Base-by-base conservation (phyloP, 1,140 invertebrate species). In the Bombus sibiricus region DNA sequence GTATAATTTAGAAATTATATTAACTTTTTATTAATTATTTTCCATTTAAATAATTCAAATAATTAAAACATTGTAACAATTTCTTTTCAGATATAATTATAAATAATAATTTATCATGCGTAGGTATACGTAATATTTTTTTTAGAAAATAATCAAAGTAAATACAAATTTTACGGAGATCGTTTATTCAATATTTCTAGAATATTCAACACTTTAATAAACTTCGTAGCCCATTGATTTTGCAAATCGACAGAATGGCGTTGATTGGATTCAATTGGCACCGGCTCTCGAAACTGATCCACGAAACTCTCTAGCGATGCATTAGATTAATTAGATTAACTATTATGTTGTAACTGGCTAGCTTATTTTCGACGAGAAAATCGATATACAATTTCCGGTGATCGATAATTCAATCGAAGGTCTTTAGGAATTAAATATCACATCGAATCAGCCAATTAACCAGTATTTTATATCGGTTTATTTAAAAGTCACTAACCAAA, bases 291-390 rank as follows among this genome's bases (percentile, higher is more conserved):
- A 66, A 66, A 79, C n/a, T 22, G 62, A 39, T 37, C 25, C 79
- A 2, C 28, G 62, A 71, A 72, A 72, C 39, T 72, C 39, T 37
- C 9, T 28, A 37, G 4, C 32, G 43, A 72, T 15, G 5, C 39
- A 72, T 81, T 72, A 43, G 66, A 81, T 72, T 25, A 81, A 81
- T 47, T 72, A 62, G 59, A 62, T 72, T 32, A 81, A 81, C 34
- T 72, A 47, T 69, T 80, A 80, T 47, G 66, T 9, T 53, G 66
- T 81, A 72, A 81, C 71, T 81, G 79, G 37, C 66, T 72, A 72
- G 47, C 41, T 81, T 71, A 34, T 32, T 72, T 25, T 25, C 66
- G 43, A 57, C 53, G 25, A 34, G 53, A 28, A 71, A 71, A 66
- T 39, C 69, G 18, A 18, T 15, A 18, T 10, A 25, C 34, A 68